Percentiles rank a stretch among this genome's conserved stretches.
phyloP scores from a whole-genome alignment of 1,140 invertebrate species.

The Psix sp. region DNA sequence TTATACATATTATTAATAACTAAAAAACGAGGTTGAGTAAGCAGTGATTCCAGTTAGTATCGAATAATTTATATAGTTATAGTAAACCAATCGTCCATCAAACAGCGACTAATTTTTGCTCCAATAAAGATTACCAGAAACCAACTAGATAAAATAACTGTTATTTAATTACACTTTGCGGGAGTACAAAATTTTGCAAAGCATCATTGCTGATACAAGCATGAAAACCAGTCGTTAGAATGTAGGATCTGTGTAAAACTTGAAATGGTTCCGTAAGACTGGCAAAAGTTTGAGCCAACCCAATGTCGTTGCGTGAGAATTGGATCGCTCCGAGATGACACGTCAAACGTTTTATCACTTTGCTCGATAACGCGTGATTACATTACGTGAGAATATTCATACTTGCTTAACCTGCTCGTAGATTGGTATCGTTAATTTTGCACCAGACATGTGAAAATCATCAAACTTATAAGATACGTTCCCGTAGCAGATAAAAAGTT shows the following conservation, averaged over 20 bases:
- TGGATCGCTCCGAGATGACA: slow-evolving; percentile 57
- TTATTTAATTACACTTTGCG: slow-evolving; percentile 19
- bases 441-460: slow-evolving; percentile 50
- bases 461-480: slow-evolving; percentile 13
- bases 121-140: slow-evolving; percentile 1
- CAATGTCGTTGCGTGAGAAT: slow-evolving; percentile 48
- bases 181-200: slow-evolving; percentile 21
- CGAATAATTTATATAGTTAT: no score
- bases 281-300: slow-evolving; percentile 41
- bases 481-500: no score
- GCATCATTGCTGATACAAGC: slow-evolving; percentile 9
- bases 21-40: no score
- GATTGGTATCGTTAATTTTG: slow-evolving; percentile 53
- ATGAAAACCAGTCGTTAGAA: slow-evolving; percentile 9
- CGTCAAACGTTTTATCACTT: slow-evolving; percentile 57
- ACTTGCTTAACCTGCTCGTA: slow-evolving; percentile 50
- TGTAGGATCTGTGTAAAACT: no score
- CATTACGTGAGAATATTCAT: slow-evolving; percentile 54
- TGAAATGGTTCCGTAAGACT: background rate
- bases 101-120: background rate
- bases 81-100: no score
- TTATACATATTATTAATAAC: no score
- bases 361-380: slow-evolving; percentile 45
- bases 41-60: no score
- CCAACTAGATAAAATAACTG: slow-evolving; percentile 17